A percentile compares a stretch with the other conserved stretches of the same genome.
Conservation (phyloP, 2,888 invertebrate genomes). For the Omphaloscelis lunosa region DNA sequence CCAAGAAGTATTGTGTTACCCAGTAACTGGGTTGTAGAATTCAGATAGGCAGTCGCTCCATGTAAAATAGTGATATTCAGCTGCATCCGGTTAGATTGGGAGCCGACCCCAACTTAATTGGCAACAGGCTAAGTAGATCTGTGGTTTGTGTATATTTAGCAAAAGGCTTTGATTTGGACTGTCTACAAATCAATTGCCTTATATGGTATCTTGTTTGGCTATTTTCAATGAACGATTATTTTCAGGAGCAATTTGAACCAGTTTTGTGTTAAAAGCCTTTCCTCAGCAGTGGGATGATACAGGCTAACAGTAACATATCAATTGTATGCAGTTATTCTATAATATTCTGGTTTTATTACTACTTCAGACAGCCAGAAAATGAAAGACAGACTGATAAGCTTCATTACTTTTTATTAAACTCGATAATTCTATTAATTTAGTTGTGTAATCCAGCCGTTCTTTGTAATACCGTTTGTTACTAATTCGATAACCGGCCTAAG, state of each 20-base stretch:
- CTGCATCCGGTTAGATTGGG: too few relatives aligned
- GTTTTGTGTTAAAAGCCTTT: too few relatives aligned
- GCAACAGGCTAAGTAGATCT: neutral
- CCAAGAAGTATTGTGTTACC: too few relatives aligned
- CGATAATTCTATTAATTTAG: constrained; percentile 3
- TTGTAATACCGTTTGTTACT: neutral
- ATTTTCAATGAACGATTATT: too few relatives aligned
- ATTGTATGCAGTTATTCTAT: neutral
- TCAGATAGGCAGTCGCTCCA: too few relatives aligned
- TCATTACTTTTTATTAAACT: constrained; percentile 1
- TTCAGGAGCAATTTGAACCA: too few relatives aligned
- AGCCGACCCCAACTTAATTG: too few relatives aligned
- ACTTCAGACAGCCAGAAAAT: neutral
- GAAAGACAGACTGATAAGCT: neutral
- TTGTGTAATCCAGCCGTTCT: neutral
- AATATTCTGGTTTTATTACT: neutral
- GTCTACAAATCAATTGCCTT: neutral
- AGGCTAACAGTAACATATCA: too few relatives aligned
- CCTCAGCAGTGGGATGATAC: too few relatives aligned
- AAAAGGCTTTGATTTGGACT: neutral
- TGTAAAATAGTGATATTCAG: too few relatives aligned
- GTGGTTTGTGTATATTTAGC: neutral
- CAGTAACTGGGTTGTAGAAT: too few relatives aligned
- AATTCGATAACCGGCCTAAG: neutral
- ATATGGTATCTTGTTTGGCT: too few relatives aligned